phyloP scores from a whole-genome alignment of 2,888 invertebrate genomes.

The Augochlorella aurata region DNA sequence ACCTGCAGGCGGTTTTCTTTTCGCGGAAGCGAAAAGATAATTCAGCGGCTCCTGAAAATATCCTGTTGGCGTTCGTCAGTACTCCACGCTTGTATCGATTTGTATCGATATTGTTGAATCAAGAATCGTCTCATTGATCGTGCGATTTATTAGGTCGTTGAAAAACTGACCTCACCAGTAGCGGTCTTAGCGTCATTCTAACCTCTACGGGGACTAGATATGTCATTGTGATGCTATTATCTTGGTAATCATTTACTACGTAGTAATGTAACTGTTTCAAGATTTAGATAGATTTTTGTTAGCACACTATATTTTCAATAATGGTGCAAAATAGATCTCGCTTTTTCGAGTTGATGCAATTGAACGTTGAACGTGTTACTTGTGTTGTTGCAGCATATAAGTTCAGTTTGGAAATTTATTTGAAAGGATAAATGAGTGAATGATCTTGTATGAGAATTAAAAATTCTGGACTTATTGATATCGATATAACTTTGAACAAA shows the following conservation, averaged over 20 bases:
- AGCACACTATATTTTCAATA: background rate
- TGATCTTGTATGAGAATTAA: background rate
- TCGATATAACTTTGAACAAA: background rate
- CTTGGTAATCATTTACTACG: too few relatives aligned
- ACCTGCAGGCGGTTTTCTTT: constrained; percentile 51
- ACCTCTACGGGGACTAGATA: background rate
- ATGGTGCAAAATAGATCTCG: too few relatives aligned
- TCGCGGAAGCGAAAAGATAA: constrained; percentile 47
- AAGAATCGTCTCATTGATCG: background rate
- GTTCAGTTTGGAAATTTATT: background rate
- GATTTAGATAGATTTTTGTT: background rate
- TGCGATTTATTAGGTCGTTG: background rate
- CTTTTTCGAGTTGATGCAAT: background rate
- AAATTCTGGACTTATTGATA: background rate
- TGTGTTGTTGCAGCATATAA: too few relatives aligned
- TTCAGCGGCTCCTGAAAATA: constrained; percentile 38
- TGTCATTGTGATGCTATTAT: too few relatives aligned
- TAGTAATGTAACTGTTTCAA: background rate
- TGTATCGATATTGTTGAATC: constrained; percentile 6
- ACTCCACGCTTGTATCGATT: background rate
- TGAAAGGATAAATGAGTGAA: too few relatives aligned
- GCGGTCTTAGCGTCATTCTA: background rate
- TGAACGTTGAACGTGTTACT: background rate
- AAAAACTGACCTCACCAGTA: background rate
- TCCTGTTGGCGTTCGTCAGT: background rate